Evolutionary conservation across 2,113 vertebrate genomes (phyloP), one percentile per base, ranked within the genome.

Genomic region (Daboia siamensis): DNA sequence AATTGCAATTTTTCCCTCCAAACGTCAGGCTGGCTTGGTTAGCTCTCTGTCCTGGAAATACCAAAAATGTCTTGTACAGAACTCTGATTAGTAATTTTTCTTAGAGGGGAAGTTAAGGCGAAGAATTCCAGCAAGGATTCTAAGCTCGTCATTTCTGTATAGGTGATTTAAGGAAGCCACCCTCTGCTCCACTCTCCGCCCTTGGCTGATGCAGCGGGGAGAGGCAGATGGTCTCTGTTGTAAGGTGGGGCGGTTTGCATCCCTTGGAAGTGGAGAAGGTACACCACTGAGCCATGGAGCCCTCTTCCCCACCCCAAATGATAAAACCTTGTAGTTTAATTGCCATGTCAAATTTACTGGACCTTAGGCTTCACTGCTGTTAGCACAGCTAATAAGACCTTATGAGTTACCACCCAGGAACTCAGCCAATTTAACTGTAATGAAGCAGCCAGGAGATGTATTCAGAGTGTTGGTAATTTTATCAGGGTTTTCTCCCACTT

Each of bases 341-440:
- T 87, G n/a, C 88, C 52, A 29, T 59, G 90, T 90, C 90, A 93
- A 51, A 93, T 90, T 91, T 85, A 80, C 51, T 90, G 59, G 88
- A 74, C 29, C 93, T 33, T 51, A 87, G 74, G 39, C 57, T 87
- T 90, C 64, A 86, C 8, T 21, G 59, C 88, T 86, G 87, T 87
- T 90, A 55, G 87, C 54, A 87, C 52, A 87, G 61, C 88, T 94
- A 93, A 90, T 94, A 89, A 93, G 64, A 91, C 44, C 44, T 69
- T 91, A 86, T 90, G 91, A 94, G 90, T 91, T 90, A 92, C 91
- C 69, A 89, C 86, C 55, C 57, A 88, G 86, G 55, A 86, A 89
- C 21, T 69, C 90, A 87, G 57, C 90, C 87, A 89, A 20, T 93
- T 91, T 94, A 91, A 93, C 90, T n/a, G 74, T 57, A 93, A 91